Base-by-base conservation (phyloP, 2,888 invertebrate genomes). In the Sinopyrophorus schimmeli region DNA sequence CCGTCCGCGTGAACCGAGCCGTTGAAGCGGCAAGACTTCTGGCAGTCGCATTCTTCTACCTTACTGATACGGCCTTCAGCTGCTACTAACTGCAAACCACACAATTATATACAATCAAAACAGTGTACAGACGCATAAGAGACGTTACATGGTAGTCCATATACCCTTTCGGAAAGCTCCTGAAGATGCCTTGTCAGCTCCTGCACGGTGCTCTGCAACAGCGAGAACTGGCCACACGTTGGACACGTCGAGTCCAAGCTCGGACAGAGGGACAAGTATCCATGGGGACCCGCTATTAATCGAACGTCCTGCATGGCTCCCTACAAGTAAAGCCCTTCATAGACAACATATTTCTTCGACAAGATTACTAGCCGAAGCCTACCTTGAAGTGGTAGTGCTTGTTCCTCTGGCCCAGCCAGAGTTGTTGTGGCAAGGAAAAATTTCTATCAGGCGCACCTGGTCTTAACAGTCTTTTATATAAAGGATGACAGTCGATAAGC, bases 351-450 rank as follows among this genome's bases (percentile, higher is more conserved):
- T n/a, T n/a, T n/a, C n/a, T n/a, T n/a, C n/a, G n/a, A n/a, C n/a
- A n/a, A n/a, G n/a, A n/a, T n/a, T n/a, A n/a, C n/a, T n/a, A n/a
- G n/a, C n/a, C n/a, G n/a, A n/a, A 11, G 67, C 73, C 74, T 74
- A 92, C 93, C 87, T 91, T 91, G 76, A 90, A 92, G 70, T 87
- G 79, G 71, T 87, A 91, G 77, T 90, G 89, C 72, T 85, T 86
- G 75, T 88, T 89, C 70, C 92, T 82, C 77, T 92, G 92, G 62
- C 92, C 93, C 58, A 93, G 79, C 89, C 89, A 92, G 59, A 93
- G 81, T 62, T 87, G 80, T 72, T 84, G 83, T 39, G 86, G 84
- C 66, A 82, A 78, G 46, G 85, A 81, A 74, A 87, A 85, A 75
- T 87, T 87, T 62, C 87, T 82, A 70, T 87, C 86, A 46, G 89